These are phyloP conservation scores for Neocloeon triangulifer DNA, from an alignment of 1,140 invertebrate genomes.

Conservation along the genomic window DNA sequence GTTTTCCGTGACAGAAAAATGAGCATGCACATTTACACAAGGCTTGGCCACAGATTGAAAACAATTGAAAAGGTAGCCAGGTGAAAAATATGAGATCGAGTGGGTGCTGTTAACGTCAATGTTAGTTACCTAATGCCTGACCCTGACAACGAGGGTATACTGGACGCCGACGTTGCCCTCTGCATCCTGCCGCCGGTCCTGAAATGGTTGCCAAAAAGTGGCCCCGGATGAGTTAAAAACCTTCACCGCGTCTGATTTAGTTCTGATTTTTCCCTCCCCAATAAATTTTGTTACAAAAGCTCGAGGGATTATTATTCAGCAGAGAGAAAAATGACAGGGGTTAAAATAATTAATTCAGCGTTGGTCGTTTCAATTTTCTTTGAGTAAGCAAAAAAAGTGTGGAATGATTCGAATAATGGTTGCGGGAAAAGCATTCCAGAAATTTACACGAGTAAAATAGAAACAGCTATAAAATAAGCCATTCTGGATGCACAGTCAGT, in stretches of 20 bases:
- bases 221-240: too few species aligned
- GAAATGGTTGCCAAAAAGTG: slow-evolving; percentile 6
- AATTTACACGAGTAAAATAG: slow-evolving; percentile 8
- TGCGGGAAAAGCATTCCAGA: slow-evolving; percentile 8
- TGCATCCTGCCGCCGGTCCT: slow-evolving; percentile 34
- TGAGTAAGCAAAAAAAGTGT: too few species aligned
- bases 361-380: too few species aligned
- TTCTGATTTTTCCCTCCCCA: slow-evolving; percentile 1
- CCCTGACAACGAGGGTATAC: slow-evolving; percentile 59
- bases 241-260: slow-evolving; percentile 10
- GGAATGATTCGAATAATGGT: slow-evolving; percentile 6
- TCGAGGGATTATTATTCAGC: slow-evolving; percentile 4
- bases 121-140: slow-evolving; percentile 51
- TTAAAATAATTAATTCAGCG: too few species aligned
- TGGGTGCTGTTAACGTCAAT: too few species aligned
- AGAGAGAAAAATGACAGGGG: too few species aligned
- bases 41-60: not conserved
- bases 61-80: slow-evolving; percentile 6
- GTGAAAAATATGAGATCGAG: slow-evolving; percentile 12
- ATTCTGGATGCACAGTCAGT: slow-evolving; percentile 4
- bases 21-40: not conserved
- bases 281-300: slow-evolving; percentile 2
- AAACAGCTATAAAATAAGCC: slow-evolving; percentile 4
- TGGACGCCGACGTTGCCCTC: slow-evolving; percentile 41
- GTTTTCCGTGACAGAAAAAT: slow-evolving; percentile 1